phyloP scores from a whole-genome alignment of 2,797 vertebrate genomes.

The Vipera latastei region DNA sequence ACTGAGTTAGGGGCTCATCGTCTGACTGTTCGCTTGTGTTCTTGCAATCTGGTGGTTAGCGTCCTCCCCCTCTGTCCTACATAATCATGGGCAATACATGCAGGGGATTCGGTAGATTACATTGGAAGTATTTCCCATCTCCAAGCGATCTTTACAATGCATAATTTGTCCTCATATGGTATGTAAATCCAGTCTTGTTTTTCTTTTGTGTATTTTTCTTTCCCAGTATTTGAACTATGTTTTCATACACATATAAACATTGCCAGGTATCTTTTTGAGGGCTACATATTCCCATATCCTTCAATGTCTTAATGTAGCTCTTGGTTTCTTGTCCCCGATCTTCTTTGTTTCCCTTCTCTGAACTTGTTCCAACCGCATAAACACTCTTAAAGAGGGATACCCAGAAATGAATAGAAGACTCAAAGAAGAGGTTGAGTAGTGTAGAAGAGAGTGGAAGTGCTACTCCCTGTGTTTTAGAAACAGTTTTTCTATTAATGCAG shows the following conservation, averaged over 20 bases:
- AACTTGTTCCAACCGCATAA: neutral
- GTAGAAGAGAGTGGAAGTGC: neutral
- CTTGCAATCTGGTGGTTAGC: neutral
- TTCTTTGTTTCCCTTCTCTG: neutral
- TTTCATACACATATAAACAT: neutral
- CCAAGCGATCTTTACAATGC: neutral
- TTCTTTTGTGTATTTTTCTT: neutral
- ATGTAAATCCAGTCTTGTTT: neutral
- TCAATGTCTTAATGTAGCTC: neutral
- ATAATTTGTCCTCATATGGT: neutral
- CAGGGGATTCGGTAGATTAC: neutral
- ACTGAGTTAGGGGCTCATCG: neutral
- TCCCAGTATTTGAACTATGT: neutral
- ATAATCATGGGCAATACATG: neutral
- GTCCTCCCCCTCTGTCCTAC: neutral
- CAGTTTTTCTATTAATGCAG: neutral
- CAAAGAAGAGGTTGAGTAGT: neutral
- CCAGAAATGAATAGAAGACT: neutral
- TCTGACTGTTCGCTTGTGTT: neutral
- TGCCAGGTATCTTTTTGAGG: neutral
- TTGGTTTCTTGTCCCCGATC: neutral
- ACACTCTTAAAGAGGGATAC: neutral
- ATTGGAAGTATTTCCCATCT: neutral
- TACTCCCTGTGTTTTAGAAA: neutral
- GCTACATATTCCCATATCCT: neutral